Percentiles rank a stretch among this genome's conserved stretches.
These are phyloP conservation scores for Channa argus DNA, from an alignment of 2,113 vertebrate species.

Conservation along the genomic window DNA sequence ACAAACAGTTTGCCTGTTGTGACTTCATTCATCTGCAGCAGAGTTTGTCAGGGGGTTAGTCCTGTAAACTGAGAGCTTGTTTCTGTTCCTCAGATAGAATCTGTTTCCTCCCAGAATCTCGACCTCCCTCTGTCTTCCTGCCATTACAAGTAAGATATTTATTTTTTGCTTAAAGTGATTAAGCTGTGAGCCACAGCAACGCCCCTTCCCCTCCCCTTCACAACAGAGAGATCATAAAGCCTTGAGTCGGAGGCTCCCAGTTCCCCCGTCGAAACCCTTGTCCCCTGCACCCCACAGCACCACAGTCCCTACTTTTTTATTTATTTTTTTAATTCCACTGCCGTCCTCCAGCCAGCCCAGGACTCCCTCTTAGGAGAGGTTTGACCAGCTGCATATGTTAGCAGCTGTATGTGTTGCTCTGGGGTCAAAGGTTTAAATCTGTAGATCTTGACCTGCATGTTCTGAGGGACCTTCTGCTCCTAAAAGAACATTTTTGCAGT, in stretches of 20 bases:
- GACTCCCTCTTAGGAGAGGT: slow-evolving; percentile 7
- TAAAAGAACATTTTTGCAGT: no score
- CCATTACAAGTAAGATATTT: slow-evolving; percentile 31
- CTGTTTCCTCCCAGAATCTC: slow-evolving; percentile 2
- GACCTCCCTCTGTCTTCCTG: slow-evolving; percentile 25
- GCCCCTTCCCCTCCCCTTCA: slow-evolving; percentile 54
- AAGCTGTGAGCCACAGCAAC: slow-evolving; percentile 33
- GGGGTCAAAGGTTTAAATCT: slow-evolving; percentile 40
- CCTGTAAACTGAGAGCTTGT: background rate
- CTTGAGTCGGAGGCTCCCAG: slow-evolving; percentile 12
- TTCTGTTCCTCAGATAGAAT: slow-evolving; percentile 1
- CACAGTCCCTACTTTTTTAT: background rate
- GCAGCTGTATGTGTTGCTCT: slow-evolving; percentile 25
- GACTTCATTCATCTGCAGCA: slow-evolving; percentile 12
- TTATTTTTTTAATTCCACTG: slow-evolving; percentile 14
- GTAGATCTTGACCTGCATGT: slow-evolving; percentile 6
- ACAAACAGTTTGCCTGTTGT: background rate
- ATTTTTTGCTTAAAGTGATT: slow-evolving; percentile 45
- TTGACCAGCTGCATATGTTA: slow-evolving; percentile 22
- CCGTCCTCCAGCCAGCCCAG: background rate
- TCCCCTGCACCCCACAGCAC: slow-evolving; percentile 23
- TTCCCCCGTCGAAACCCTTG: slow-evolving; percentile 47
- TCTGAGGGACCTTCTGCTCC: no score
- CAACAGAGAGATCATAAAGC: slow-evolving; percentile 20
- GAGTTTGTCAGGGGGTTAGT: slow-evolving; percentile 9